Percentiles rank a stretch among this genome's conserved stretches.
These are phyloP conservation scores for Pseudorasbora parva DNA, from an alignment of 2,113 vertebrate genomes.

Conservation along the genomic window DNA sequence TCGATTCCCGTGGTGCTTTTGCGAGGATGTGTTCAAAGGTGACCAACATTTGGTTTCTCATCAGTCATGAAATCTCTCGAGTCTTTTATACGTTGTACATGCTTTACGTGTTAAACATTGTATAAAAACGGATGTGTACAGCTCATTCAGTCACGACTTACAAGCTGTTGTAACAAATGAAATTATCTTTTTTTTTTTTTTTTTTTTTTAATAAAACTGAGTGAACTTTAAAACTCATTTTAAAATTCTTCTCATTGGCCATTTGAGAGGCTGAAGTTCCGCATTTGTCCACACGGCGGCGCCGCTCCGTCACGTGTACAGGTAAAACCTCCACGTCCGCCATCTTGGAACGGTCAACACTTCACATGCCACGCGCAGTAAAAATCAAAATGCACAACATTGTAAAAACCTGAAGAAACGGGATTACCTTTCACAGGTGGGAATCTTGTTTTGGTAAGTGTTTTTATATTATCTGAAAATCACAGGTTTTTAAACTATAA, in stretches of 20 bases:
- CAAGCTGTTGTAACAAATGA: constrained; percentile 94
- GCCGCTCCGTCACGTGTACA: too few species aligned
- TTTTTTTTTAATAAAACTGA: constrained; percentile 87
- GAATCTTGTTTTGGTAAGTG: too few species aligned
- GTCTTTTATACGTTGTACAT: constrained; percentile 77
- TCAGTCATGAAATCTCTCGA: constrained; percentile 71
- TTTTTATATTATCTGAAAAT: too few species aligned
- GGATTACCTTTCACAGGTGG: too few species aligned
- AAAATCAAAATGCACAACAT: too few species aligned
- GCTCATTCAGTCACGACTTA: constrained; percentile 85
- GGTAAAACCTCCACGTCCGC: too few species aligned
- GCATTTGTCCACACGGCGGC: background rate
- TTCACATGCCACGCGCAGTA: too few species aligned
- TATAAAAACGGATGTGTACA: constrained; percentile 85
- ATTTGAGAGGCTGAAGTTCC: background rate
- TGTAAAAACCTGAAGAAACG: too few species aligned
- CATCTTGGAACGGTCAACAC: too few species aligned
- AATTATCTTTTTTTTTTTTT: constrained; percentile 79
- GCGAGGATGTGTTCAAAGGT: constrained; percentile 86
- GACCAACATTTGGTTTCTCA: constrained; percentile 90
- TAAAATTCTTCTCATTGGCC: background rate
- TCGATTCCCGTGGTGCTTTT: constrained; percentile 84
- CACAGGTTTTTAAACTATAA: too few species aligned
- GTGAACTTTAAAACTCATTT: background rate
- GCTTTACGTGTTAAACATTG: constrained; percentile 87